Percentiles rank a stretch among this genome's conserved stretches.
Conservation (phyloP, 2,888 invertebrate genomes). For the Uloborus plumipes region DNA sequence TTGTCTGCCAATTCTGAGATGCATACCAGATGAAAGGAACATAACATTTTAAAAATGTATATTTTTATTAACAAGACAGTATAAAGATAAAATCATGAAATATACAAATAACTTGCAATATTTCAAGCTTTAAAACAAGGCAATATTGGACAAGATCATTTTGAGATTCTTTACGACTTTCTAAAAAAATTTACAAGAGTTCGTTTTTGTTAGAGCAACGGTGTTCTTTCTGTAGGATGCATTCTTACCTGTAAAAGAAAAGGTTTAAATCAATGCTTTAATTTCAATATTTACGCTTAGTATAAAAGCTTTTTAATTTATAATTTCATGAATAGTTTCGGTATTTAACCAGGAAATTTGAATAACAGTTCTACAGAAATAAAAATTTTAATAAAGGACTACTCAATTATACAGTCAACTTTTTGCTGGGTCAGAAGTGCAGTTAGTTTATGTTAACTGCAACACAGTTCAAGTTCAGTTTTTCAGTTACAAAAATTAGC, state of each 20-base stretch:
- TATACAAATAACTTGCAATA: background rate
- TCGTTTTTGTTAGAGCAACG: background rate
- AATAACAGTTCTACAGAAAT: too few species aligned
- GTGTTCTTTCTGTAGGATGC: background rate
- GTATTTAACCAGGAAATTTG: too few species aligned
- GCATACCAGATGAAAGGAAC: background rate
- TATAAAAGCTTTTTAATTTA: too few species aligned
- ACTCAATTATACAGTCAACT: too few species aligned
- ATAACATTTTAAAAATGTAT: background rate
- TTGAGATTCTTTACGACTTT: too few species aligned
- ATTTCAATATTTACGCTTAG: too few species aligned
- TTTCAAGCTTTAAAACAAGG: background rate
- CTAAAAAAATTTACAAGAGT: background rate
- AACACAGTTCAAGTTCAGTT: too few species aligned
- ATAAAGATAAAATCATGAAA: background rate
- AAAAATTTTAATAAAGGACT: too few species aligned
- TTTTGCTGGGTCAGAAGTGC: too few species aligned
- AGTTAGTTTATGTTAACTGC: too few species aligned
- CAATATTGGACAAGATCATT: background rate
- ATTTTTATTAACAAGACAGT: conserved; percentile 1
- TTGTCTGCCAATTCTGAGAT: background rate
- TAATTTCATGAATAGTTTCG: too few species aligned
- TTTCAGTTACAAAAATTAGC: too few species aligned
- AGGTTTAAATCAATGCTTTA: background rate
- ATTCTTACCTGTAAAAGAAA: background rate